Evolutionary conservation across 2,113 vertebrate species (phyloP).

Genomic region (Gobio gobio): DNA sequence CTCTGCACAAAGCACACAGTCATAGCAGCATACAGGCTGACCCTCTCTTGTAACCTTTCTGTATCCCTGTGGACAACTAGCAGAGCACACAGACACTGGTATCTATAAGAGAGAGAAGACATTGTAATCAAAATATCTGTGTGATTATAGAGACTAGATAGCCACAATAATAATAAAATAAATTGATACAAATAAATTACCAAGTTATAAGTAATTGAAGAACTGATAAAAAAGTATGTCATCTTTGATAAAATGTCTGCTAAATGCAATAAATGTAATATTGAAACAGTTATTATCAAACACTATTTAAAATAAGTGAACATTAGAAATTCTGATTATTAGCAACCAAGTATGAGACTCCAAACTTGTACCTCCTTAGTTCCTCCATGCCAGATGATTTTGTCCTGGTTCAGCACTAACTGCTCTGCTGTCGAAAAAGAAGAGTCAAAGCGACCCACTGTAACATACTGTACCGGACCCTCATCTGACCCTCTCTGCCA

Average conservation of each 20-base stretch:
- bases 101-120: constrained; percentile 24
- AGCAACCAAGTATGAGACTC: not conserved
- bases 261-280: not conserved
- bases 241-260: not conserved
- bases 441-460: constrained; percentile 65
- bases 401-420: constrained; percentile 59
- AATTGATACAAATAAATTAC: not conserved
- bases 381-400: constrained; percentile 62
- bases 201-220: not conserved
- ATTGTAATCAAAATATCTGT: not conserved
- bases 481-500: constrained; percentile 60
- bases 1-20: constrained; percentile 79
- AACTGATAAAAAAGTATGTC: not conserved
- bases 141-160: not conserved
- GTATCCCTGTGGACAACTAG: constrained; percentile 74
- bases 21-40: constrained; percentile 80
- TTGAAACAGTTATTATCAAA: not conserved
- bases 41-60: constrained; percentile 75
- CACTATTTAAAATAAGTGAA: not conserved
- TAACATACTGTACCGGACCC: constrained; percentile 56
- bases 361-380: constrained; percentile 54
- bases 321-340: not conserved
- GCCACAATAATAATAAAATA: not conserved
- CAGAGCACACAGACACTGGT: constrained; percentile 50
- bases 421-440: constrained; percentile 52